phyloP scores from a whole-genome alignment of 35 echinoderm and acorn worm genomes.

The Diadema setosum region DNA sequence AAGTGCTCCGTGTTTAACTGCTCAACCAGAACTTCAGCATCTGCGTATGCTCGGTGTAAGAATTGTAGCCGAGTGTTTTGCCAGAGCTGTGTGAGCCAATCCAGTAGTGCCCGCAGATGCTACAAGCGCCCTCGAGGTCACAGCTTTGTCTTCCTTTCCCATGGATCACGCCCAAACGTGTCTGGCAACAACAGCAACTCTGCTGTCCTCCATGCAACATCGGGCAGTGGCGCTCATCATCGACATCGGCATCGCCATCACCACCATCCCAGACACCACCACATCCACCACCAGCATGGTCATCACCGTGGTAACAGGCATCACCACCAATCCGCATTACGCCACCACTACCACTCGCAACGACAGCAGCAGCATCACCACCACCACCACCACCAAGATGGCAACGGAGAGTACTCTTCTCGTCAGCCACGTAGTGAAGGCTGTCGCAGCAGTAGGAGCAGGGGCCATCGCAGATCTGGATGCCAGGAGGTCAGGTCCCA shows the following conservation, averaged over 20 bases:
- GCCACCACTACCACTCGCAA: background rate
- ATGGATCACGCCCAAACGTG: background rate
- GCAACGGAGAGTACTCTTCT: background rate
- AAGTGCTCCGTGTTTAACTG: conserved; percentile 78
- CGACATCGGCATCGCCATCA: background rate
- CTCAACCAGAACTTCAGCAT: background rate
- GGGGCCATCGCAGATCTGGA: background rate
- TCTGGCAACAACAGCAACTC: background rate
- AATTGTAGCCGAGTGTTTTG: conserved; percentile 64
- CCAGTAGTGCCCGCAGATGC: conserved; percentile 61
- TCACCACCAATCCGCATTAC: background rate
- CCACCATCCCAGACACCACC: background rate
- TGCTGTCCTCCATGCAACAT: background rate
- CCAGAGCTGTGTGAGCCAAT: conserved; percentile 37
- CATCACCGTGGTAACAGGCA: background rate
- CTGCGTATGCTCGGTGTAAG: conserved; percentile 53
- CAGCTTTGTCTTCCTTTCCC: conserved; percentile 51
- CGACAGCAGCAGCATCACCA: background rate
- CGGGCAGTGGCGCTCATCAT: too few species aligned
- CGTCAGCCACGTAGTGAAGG: background rate
- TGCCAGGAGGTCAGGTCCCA: background rate
- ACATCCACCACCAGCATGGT: background rate
- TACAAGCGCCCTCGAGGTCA: conserved; percentile 78
- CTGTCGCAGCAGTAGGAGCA: background rate
- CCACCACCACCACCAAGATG: background rate